A percentile compares a stretch with the other conserved stretches of the same genome.
These are phyloP conservation scores for Zonitis immaculata DNA, from an alignment of 2,888 invertebrate genomes.

Conservation along the genomic window DNA sequence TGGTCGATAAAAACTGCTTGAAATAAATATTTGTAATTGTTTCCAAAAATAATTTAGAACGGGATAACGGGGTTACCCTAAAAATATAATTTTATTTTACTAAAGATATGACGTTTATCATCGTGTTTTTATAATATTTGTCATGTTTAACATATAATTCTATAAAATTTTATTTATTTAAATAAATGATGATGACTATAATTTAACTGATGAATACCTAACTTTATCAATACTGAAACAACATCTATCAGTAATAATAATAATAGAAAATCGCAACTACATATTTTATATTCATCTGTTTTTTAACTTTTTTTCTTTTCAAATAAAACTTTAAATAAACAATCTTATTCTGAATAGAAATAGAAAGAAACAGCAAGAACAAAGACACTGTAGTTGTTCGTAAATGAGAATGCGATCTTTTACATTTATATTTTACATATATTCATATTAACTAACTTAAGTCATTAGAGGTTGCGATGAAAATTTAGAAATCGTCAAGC, in stretches of 20 bases:
- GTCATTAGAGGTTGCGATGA: slow-evolving; percentile 30
- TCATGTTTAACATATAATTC: slow-evolving; percentile 8
- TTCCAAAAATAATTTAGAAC: slow-evolving; percentile 26
- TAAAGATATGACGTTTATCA: slow-evolving; percentile 9
- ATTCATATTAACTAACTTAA: too few species aligned
- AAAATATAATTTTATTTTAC: slow-evolving; percentile 28
- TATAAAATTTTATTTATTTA: neutral
- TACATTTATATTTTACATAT: too few species aligned
- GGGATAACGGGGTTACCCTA: slow-evolving; percentile 27
- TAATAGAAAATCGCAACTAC: too few species aligned
- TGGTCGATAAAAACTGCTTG: slow-evolving; percentile 10
- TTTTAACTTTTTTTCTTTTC: too few species aligned
- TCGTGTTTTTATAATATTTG: slow-evolving; percentile 9
- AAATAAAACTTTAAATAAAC: too few species aligned
- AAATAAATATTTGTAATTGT: slow-evolving; percentile 35
- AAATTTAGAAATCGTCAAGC: slow-evolving; percentile 31
- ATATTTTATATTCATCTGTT: too few species aligned
- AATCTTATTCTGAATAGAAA: neutral
- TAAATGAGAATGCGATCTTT: slow-evolving; percentile 28
- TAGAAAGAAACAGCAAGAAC: neutral
- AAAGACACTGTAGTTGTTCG: slow-evolving; percentile 5
- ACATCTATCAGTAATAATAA: too few species aligned
- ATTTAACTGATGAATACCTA: too few species aligned
- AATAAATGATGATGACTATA: too few species aligned
- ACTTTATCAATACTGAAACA: too few species aligned